A percentile compares a stretch with the other conserved stretches of the same genome.
phyloP scores from a whole-genome alignment of 2,888 invertebrate species.

The Amphipyra tragopoginis region DNA sequence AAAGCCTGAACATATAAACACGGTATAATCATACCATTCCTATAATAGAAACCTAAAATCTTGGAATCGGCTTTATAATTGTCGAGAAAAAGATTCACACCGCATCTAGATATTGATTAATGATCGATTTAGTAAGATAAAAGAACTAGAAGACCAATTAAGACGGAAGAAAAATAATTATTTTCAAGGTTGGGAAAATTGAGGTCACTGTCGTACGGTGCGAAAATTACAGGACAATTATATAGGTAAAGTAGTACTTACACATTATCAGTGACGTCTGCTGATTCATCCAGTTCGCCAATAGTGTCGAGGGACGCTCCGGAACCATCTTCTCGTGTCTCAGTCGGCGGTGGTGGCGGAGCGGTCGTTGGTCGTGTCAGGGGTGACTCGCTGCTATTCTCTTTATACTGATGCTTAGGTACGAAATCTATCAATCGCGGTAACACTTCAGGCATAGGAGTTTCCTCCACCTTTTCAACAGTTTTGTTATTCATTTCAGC shows the following conservation, averaged over 20 bases:
- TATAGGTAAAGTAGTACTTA: slow-evolving; percentile 67
- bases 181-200: no score
- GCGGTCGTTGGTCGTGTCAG: slow-evolving; percentile 79
- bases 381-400: slow-evolving; percentile 69
- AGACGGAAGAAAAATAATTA: no score
- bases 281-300: slow-evolving; percentile 92
- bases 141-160: neutral
- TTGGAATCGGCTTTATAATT: no score
- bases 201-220: no score
- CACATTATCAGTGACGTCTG: slow-evolving; percentile 82
- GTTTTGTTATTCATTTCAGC: slow-evolving; percentile 85
- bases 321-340: slow-evolving; percentile 88
- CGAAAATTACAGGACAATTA: neutral
- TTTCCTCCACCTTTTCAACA: slow-evolving; percentile 81
- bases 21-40: no score
- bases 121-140: neutral
- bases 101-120: no score
- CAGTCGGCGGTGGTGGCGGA: slow-evolving; percentile 81
- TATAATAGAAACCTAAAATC: no score
- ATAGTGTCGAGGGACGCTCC: slow-evolving; percentile 92
- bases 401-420: slow-evolving; percentile 90
- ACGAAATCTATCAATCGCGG: slow-evolving; percentile 93
- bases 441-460: slow-evolving; percentile 83
- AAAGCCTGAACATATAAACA: no score
- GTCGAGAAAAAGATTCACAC: no score